Conservation (phyloP, 2,888 invertebrate genomes). For the Drosophila putrida region DNA sequence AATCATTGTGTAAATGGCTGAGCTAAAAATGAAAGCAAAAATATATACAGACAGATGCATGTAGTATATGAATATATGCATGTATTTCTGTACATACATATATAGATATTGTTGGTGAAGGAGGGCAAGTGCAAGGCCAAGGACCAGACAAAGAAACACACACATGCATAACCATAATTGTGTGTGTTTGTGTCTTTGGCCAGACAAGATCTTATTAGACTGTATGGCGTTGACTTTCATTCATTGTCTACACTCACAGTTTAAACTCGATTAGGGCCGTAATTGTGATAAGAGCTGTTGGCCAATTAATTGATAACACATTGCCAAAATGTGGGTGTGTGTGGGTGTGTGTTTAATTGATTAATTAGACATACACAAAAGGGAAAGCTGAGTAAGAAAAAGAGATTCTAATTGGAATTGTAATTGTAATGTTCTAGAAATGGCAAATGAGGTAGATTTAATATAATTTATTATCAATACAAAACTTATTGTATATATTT, state of each 20-base stretch:
- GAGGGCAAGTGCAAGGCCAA: slow-evolving; percentile 63
- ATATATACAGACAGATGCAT: slow-evolving; percentile 24
- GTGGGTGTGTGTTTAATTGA: background rate
- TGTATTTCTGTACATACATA: slow-evolving; percentile 6
- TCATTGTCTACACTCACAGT: background rate
- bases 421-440: background rate
- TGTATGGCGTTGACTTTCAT: slow-evolving; percentile 32
- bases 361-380: background rate
- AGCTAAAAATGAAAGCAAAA: slow-evolving; percentile 71
- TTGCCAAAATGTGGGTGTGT: background rate
- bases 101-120: background rate
- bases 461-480: no score
- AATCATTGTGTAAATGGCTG: slow-evolving; percentile 70
- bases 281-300: background rate
- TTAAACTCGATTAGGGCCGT: slow-evolving; percentile 3
- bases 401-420: background rate
- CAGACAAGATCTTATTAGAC: slow-evolving; percentile 60
- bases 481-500: no score
- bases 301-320: slow-evolving; percentile 11
- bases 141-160: slow-evolving; percentile 69
- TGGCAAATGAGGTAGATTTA: no score
- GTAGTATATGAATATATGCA: slow-evolving; percentile 1
- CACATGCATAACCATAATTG: background rate
- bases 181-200: slow-evolving; percentile 12
- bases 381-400: background rate